Percentiles rank a stretch among this genome's conserved stretches.
Conservation (phyloP, 2,888 invertebrate genomes). For the Polylopha cassiicola region DNA sequence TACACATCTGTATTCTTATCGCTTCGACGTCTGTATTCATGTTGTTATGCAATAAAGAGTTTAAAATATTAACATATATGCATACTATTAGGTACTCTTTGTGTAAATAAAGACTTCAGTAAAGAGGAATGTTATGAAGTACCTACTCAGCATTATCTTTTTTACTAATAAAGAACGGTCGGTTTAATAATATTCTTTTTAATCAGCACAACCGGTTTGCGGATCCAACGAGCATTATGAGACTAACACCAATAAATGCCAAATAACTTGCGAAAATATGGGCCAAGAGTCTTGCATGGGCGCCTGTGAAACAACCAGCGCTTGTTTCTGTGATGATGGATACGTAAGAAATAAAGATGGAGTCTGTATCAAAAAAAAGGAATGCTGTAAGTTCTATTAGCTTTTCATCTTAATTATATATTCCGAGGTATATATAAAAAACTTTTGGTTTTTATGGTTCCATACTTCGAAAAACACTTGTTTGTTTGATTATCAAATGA, state of each 20-base stretch:
- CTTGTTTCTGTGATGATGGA: conserved; percentile 14
- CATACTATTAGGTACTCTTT: no score
- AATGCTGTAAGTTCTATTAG: conserved; percentile 7
- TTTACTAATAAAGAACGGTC: neutral
- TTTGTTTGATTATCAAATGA: no score
- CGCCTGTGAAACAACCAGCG: conserved; percentile 7
- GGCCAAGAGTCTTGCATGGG: conserved; percentile 3
- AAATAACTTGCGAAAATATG: conserved; percentile 11
- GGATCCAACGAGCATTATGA: conserved; percentile 17
- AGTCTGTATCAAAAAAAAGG: conserved; percentile 10
- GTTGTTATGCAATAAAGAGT: no score
- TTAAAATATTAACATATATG: no score
- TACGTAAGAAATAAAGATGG: conserved; percentile 11
- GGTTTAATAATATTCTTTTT: neutral
- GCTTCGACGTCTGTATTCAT: no score
- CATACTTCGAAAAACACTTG: conserved; percentile 3
- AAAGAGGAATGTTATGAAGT: no score
- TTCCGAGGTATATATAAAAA: neutral
- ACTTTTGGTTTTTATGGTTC: conserved; percentile 4
- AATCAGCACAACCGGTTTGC: conserved; percentile 2
- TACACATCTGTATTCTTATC: no score
- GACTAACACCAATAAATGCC: conserved; percentile 7
- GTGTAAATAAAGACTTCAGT: no score
- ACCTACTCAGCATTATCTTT: no score
- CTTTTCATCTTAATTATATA: neutral